Conservation (phyloP, 2,888 invertebrate genomes). For the Diarsia dahlii region DNA sequence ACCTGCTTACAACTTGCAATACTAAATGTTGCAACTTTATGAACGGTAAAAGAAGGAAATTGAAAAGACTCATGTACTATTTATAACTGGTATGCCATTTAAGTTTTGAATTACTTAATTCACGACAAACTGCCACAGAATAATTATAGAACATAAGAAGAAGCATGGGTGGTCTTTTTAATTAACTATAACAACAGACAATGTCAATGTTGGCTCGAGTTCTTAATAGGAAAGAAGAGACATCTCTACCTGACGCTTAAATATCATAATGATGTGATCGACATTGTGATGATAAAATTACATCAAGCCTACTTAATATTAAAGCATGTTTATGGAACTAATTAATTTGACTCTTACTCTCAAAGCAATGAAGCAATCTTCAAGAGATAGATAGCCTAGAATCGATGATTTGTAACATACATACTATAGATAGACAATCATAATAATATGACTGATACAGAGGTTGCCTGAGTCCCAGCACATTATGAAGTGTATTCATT, state of each 20-base stretch:
- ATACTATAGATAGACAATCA: background rate
- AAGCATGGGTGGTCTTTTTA: constrained; percentile 24
- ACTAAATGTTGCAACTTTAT: constrained; percentile 13
- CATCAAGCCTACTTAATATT: background rate
- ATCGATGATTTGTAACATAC: background rate
- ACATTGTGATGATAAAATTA: background rate
- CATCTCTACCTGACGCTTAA: constrained; percentile 23
- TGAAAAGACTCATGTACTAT: background rate
- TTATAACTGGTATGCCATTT: background rate
- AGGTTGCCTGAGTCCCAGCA: background rate
- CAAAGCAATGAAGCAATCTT: background rate
- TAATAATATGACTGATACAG: too few species aligned
- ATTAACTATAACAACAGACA: constrained; percentile 17
- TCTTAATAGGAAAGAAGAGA: constrained; percentile 19
- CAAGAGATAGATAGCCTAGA: background rate
- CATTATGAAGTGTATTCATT: background rate
- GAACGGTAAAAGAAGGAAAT: constrained; percentile 12
- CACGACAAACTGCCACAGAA: background rate
- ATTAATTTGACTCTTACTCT: background rate
- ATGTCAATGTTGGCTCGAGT: constrained; percentile 16
- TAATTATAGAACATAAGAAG: background rate
- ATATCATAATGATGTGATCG: constrained; percentile 3
- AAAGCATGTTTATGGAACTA: background rate
- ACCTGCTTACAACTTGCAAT: background rate
- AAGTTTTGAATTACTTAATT: background rate